Conservation (phyloP, 2,888 invertebrate genomes). For the Eustalomyia histrio region DNA sequence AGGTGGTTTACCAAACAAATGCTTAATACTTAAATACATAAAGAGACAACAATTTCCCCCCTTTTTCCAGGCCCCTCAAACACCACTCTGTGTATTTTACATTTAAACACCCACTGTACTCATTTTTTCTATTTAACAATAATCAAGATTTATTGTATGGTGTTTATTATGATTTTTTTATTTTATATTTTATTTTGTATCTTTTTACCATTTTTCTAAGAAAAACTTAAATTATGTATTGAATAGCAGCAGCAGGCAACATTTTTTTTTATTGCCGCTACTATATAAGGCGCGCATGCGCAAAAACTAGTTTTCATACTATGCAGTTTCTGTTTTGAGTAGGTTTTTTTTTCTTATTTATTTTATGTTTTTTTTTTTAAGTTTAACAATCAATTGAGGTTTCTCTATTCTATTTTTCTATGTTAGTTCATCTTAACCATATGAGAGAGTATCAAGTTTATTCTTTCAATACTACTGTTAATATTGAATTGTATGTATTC, state of each 20-base stretch:
- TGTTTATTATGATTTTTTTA: conserved; percentile 24
- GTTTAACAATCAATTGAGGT: neutral
- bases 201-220: conserved; percentile 38
- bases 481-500: conserved; percentile 16
- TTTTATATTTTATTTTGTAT: conserved; percentile 13
- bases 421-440: conserved; percentile 28
- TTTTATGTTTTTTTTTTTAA: conserved; percentile 5
- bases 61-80: neutral
- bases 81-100: neutral
- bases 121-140: conserved; percentile 9
- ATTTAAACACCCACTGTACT: conserved; percentile 3
- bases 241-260: conserved; percentile 9
- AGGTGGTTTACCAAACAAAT: neutral
- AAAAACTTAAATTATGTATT: conserved; percentile 33
- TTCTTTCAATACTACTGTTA: conserved; percentile 35
- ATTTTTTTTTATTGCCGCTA: neutral
- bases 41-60: neutral
- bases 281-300: conserved; percentile 21
- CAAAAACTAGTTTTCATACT: conserved; percentile 20
- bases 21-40: neutral
- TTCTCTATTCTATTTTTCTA: conserved; percentile 2
- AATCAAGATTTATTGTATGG: conserved; percentile 42
- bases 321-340: conserved; percentile 5
- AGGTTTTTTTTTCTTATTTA: conserved; percentile 13
- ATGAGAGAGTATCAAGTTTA: conserved; percentile 38